Evolutionary conservation across 2,888 invertebrate species (phyloP), one percentile per base, ranked within the genome.

Genomic region (Hyppa rectilinea): DNA sequence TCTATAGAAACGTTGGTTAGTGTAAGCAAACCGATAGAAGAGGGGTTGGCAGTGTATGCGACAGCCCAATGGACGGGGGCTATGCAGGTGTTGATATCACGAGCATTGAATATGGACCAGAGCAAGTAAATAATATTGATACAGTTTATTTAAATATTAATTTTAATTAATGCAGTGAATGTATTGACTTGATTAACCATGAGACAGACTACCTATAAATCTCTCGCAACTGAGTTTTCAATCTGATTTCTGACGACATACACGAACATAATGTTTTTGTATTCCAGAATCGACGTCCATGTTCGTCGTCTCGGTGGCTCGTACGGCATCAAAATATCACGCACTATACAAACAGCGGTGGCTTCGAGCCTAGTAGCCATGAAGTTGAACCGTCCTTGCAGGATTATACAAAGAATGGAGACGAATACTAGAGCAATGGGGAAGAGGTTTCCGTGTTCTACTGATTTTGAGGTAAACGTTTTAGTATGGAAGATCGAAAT

Each of bases 321-420:
- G 0, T 98, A 97, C 85, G 98, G 98, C 0, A 95, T 96, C 0
- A 98, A 98, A 91, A 96, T 97, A 75, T 95, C 96, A 0, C 94
- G 97, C 38, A 92, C 95, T 9, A 86, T 92, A 7, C 92, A 96
- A 43, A 87, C 97, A 2, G 95, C 97, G 0, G 94, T 96, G n/a
- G 97, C 97, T 0, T 96, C 97, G 70, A 97, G 97, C 1, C 85
- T 98, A 7, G 97, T 97, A 0, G 96, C 97, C 0, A 85, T 95
- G 76, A 96, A 96, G 70, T 88, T 97, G 1, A 95, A 96, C 86
- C 89, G 90, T 60, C 97, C 98, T 0, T 97, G 97, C 0, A 96
- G 97, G 59, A 92, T 98, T 56, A 93, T 96, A 47, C 89, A 97
- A 89, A 93, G 96, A 10, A 92, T 98, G 64, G 96, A 95, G 1